These are phyloP conservation scores for Varecia variegata DNA, from an alignment of 2,797 vertebrate genomes.

Conservation along the genomic window DNA sequence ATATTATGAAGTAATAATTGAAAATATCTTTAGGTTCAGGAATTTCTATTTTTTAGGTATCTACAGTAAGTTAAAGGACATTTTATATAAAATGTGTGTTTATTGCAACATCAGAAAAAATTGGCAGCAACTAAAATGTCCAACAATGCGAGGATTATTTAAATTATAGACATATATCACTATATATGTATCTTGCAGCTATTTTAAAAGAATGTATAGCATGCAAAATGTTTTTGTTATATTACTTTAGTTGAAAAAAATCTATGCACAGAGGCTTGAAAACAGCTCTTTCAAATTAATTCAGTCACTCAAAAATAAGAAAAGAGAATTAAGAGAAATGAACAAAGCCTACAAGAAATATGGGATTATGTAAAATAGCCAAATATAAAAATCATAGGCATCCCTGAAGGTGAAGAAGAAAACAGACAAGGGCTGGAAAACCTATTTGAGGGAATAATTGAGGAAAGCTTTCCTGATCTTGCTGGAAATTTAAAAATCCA, in stretches of 20 bases:
- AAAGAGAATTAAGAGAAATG: too few species aligned
- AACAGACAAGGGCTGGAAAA: too few species aligned
- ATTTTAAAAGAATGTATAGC: neutral
- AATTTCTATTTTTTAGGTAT: neutral
- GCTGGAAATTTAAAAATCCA: too few species aligned
- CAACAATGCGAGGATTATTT: neutral
- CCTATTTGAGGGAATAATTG: too few species aligned
- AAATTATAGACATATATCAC: neutral
- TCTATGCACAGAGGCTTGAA: neutral
- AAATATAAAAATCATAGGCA: too few species aligned
- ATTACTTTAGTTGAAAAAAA: neutral
- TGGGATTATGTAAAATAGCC: too few species aligned
- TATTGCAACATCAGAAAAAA: neutral
- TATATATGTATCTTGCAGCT: neutral
- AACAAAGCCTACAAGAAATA: too few species aligned
- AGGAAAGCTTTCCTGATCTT: too few species aligned
- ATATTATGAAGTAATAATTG: neutral
- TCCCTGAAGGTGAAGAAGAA: too few species aligned
- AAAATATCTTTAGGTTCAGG: neutral
- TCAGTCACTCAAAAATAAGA: too few species aligned
- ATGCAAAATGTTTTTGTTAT: neutral
- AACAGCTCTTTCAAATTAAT: too few species aligned
- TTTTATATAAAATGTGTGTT: neutral
- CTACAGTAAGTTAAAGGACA: neutral
- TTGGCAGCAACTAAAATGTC: neutral